phyloP scores from a whole-genome alignment of 2,797 vertebrate genomes.

The Labeo calbasu region DNA sequence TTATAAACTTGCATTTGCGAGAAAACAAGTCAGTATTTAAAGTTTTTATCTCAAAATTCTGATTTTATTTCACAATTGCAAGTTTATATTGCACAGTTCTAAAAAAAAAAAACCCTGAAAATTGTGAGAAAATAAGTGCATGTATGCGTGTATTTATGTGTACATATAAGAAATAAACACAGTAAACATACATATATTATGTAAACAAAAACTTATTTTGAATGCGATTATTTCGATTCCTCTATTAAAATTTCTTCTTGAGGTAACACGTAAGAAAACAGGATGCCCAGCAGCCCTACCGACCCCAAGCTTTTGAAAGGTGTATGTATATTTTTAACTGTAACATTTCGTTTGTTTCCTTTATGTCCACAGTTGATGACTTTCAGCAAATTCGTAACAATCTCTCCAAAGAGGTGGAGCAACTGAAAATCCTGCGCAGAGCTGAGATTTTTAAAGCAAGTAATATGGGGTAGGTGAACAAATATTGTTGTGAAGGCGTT shows the following conservation, averaged over 20 bases:
- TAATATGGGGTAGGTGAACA: background rate
- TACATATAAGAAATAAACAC: too few species aligned
- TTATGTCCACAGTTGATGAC: background rate
- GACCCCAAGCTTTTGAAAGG: constrained; percentile 47
- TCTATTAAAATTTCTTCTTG: background rate
- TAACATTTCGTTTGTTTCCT: background rate
- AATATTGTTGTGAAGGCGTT: background rate
- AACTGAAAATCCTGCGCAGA: background rate
- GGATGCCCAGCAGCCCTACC: background rate
- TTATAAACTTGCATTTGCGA: too few species aligned
- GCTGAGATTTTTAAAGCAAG: background rate
- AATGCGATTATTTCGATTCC: background rate
- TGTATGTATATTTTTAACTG: background rate
- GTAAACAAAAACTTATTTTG: too few species aligned
- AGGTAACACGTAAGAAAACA: background rate
- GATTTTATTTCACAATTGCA: too few species aligned
- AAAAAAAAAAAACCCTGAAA: too few species aligned
- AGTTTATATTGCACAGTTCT: too few species aligned
- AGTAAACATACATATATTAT: too few species aligned
- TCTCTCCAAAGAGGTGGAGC: constrained; percentile 2
- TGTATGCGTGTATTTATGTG: too few species aligned
- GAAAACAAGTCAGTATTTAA: too few species aligned
- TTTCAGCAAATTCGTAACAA: background rate
- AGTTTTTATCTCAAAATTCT: too few species aligned
- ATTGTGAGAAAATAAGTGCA: too few species aligned